Evolutionary conservation across 2,797 vertebrate species (phyloP).

Genomic region (Denticeps clupeoides): DNA sequence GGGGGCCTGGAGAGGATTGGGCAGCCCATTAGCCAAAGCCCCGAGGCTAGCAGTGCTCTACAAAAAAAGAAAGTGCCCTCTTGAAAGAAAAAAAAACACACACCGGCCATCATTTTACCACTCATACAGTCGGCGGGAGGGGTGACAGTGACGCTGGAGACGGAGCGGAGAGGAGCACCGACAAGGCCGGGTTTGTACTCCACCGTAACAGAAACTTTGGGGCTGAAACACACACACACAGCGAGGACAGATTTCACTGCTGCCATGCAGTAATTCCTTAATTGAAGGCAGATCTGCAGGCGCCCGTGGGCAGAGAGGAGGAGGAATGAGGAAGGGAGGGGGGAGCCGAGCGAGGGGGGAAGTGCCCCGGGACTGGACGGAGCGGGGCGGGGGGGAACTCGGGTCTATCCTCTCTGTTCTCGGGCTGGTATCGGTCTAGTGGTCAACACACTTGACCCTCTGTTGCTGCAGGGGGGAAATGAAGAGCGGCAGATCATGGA

Average conservation of each 20-base stretch:
- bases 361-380: background rate
- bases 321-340: conserved; percentile 38
- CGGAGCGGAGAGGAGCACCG: background rate
- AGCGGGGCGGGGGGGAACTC: background rate
- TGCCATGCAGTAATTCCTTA: conserved; percentile 51
- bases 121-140: conserved; percentile 7
- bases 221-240: conserved; percentile 22
- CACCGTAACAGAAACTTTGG: conserved; percentile 31
- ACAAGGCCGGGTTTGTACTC: background rate
- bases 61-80: background rate
- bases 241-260: conserved; percentile 27
- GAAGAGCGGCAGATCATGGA: conserved; percentile 13
- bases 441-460: too few relatives aligned
- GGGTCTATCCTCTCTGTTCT: too few relatives aligned
- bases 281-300: conserved; percentile 36
- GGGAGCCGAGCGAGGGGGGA: conserved; percentile 1
- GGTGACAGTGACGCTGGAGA: too few relatives aligned
- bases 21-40: conserved; percentile 64
- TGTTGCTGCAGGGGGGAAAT: too few relatives aligned
- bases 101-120: conserved; percentile 27
- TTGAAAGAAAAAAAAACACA: background rate
- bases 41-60: conserved; percentile 41
- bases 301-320: conserved; percentile 23
- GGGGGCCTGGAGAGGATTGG: conserved; percentile 52
- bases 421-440: too few relatives aligned